Evolutionary conservation across 2,113 vertebrate genomes (phyloP).

Genomic region (Peromyscus maniculatus): DNA sequence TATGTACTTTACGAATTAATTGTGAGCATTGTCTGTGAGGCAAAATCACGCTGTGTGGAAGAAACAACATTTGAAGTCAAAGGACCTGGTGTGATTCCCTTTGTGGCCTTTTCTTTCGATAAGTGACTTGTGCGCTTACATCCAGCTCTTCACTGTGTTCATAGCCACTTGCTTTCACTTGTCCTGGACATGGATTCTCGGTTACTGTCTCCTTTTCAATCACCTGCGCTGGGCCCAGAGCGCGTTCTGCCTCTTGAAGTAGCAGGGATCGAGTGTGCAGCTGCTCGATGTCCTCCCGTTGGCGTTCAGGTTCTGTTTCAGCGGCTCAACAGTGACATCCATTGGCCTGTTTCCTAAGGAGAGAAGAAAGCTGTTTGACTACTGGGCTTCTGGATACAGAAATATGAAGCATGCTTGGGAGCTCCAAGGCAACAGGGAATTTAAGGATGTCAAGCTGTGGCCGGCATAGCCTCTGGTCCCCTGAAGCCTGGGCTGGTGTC

Average conservation of each 20-base stretch:
- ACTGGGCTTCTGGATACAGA: not conserved
- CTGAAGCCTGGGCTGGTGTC: not conserved
- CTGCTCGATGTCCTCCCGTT: not conserved
- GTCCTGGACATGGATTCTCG: not conserved
- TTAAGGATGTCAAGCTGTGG: not conserved
- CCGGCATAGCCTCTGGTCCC: not conserved
- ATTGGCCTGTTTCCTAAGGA: slow-evolving; percentile 78
- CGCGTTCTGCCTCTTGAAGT: not conserved
- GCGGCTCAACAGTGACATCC: slow-evolving; percentile 87
- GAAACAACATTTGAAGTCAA: slow-evolving; percentile 14
- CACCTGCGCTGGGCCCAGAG: not conserved
- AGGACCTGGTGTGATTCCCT: not conserved
- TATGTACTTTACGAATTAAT: not conserved
- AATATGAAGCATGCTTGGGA: not conserved
- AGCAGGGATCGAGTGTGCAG: not conserved
- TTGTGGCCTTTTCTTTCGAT: not conserved
- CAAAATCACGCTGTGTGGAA: not conserved
- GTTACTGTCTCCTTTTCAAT: not conserved
- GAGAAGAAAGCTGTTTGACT: slow-evolving; percentile 15
- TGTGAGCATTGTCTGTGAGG: not conserved
- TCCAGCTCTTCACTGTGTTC: not conserved
- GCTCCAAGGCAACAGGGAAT: not conserved
- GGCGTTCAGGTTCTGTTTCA: slow-evolving; percentile 51
- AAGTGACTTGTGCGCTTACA: not conserved
- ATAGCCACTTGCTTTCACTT: not conserved